Percentiles rank a stretch among this genome's conserved stretches.
These are phyloP conservation scores for Acanthiza pusilla DNA, from an alignment of 2,797 vertebrate species.

Conservation along the genomic window DNA sequence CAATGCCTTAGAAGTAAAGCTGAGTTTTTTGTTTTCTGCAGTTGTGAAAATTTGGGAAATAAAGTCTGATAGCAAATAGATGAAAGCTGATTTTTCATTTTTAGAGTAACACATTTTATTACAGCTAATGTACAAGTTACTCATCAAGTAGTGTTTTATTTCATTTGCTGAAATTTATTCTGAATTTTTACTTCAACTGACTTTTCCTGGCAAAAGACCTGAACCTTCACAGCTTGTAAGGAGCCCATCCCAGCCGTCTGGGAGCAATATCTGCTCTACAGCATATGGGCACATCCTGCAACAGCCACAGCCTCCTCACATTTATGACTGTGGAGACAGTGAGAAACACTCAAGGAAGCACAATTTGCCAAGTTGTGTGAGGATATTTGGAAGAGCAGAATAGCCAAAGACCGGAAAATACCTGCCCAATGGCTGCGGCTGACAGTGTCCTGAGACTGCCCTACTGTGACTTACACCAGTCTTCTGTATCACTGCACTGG, in stretches of 20 bases:
- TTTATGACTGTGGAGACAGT: not conserved
- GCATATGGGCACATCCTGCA: not conserved
- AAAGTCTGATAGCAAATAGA: not conserved
- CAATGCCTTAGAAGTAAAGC: not conserved
- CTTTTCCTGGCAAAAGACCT: not conserved
- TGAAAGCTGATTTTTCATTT: not conserved
- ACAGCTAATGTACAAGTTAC: not conserved
- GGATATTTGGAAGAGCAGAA: not conserved
- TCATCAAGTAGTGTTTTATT: not conserved
- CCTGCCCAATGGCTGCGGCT: not conserved
- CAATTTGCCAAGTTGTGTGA: not conserved
- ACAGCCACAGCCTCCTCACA: not conserved
- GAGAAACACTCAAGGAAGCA: not conserved
- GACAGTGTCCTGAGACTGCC: rapidly evolving
- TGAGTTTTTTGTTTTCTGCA: not conserved
- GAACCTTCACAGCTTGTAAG: not conserved
- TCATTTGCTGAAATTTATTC: not conserved
- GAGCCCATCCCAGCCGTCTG: not conserved
- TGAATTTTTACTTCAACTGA: not conserved
- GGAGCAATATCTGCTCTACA: not conserved
- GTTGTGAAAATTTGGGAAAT: not conserved
- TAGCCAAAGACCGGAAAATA: not conserved
- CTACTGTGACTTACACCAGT: not conserved
- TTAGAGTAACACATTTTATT: not conserved
- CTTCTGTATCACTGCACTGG: rapidly evolving